These are phyloP conservation scores for Phodopus roborovskii DNA, from an alignment of 2,113 vertebrate species.

Conservation along the genomic window DNA sequence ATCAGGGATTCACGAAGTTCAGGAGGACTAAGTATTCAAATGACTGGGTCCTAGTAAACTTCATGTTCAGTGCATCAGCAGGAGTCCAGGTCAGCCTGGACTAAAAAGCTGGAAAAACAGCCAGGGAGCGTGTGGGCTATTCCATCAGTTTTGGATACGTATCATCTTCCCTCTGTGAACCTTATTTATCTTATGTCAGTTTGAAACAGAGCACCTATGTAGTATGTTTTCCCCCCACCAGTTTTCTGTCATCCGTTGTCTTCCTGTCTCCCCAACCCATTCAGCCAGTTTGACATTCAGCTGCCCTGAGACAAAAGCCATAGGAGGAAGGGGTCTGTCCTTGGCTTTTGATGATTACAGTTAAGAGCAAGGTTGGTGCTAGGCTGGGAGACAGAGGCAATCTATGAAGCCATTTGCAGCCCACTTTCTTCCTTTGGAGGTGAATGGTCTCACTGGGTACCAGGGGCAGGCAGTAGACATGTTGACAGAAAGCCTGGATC, in stretches of 20 bases:
- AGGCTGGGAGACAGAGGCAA: background rate
- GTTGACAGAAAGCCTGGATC: background rate
- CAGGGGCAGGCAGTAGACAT: fast-evolving
- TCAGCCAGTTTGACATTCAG: background rate
- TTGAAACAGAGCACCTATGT: background rate
- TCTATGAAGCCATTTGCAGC: no score
- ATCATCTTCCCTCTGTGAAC: background rate
- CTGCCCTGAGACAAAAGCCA: background rate
- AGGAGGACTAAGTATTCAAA: background rate
- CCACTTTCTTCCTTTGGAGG: background rate
- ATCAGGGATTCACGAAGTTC: background rate
- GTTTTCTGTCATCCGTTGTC: background rate
- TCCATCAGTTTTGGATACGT: background rate
- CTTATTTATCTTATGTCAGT: background rate
- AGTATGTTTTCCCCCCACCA: background rate
- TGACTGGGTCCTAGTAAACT: background rate
- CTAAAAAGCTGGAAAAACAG: background rate
- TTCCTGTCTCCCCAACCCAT: background rate
- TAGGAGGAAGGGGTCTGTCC: background rate
- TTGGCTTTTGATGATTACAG: background rate
- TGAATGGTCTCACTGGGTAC: no score
- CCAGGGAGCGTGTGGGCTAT: background rate
- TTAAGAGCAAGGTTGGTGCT: background rate
- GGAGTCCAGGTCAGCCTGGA: background rate
- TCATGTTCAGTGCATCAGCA: background rate